Base-by-base conservation (phyloP, 2,888 invertebrate species). In the Pyrrhia umbra region DNA sequence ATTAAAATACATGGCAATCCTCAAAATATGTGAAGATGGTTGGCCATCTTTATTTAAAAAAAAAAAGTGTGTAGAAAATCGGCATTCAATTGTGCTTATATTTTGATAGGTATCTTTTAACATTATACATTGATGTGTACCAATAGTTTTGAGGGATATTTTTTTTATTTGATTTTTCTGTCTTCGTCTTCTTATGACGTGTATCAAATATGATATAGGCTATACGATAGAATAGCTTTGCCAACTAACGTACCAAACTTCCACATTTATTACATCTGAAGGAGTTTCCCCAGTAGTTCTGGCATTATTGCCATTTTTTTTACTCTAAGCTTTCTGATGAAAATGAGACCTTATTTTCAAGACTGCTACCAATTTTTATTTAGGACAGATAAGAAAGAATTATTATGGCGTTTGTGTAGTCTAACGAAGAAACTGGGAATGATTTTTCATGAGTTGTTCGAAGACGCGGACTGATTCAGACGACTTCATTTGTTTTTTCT, bases 361-460 rank as follows among this genome's bases (percentile, higher is more conserved):
- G 42, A 67, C 27, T 43, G 47, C 67, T 57, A 68, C 68, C 54
- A 67, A 73, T 68, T 46, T 71, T 46, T 68, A 51, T 68, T 58
- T 37, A 30, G 62, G n/a, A 23, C 34, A n/a, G 34, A 23, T 45
- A 20, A 9, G 46, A 42, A 23, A 46, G 0, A 57, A 23, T 43
- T 51, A 27, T 23, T 27, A 18, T 18, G 13, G 40, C 37, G 42
- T 55, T 2, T 16, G n/a, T 23, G 21, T 18, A 16, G 55, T 65
- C 21, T 39, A 8, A 55, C 45, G 16, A 6, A 25, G 16, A 61
- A 37, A 52, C 21, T 37, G 54, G 2, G 30, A 47, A 9, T 10
- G n/a, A 4, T 34, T 37, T 15, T 46, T 50, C 13, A 15, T 13
- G 25, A 49, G 64, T 52, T 10, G 2, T n/a, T 37, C 9, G 4